Evolutionary conservation across 2,113 vertebrate species (phyloP).

Genomic region (Tetrao urogallus): DNA sequence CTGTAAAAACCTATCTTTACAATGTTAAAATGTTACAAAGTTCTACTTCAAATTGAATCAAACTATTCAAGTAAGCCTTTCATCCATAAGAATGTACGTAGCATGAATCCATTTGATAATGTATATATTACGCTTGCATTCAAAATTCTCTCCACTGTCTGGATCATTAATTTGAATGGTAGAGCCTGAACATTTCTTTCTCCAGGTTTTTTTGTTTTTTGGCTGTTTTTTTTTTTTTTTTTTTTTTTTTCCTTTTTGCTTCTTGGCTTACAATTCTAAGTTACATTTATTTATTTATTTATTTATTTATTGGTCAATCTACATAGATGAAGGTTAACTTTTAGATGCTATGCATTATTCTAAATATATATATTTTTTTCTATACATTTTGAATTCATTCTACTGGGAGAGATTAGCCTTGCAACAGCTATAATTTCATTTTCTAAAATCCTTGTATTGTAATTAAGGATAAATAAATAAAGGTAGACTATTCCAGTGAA

Average conservation of each 20-base stretch:
- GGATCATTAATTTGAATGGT: conserved; percentile 20
- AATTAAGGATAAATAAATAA: conserved; percentile 50
- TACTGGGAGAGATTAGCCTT: neutral
- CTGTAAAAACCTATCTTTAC: neutral
- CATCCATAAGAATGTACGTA: conserved; percentile 22
- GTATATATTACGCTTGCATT: conserved; percentile 8
- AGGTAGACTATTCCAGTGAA: conserved; percentile 28
- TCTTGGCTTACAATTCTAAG: neutral
- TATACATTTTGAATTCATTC: neutral
- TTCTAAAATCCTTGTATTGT: conserved; percentile 21
- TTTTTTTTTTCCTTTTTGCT: neutral
- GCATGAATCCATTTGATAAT: neutral
- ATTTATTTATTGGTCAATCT: too few relatives aligned
- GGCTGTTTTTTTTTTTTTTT: too few relatives aligned
- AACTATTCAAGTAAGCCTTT: conserved; percentile 45
- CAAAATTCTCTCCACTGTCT: neutral
- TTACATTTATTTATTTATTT: too few relatives aligned
- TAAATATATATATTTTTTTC: neutral
- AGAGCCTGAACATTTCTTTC: neutral
- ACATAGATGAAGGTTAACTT: neutral
- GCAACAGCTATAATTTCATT: conserved; percentile 17
- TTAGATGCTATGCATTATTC: neutral
- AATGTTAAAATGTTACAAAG: neutral
- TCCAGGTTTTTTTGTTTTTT: neutral
- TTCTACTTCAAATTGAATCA: conserved; percentile 18